Evolutionary conservation across 2,888 invertebrate genomes (phyloP).

Genomic region (Trichogramma evanescens): DNA sequence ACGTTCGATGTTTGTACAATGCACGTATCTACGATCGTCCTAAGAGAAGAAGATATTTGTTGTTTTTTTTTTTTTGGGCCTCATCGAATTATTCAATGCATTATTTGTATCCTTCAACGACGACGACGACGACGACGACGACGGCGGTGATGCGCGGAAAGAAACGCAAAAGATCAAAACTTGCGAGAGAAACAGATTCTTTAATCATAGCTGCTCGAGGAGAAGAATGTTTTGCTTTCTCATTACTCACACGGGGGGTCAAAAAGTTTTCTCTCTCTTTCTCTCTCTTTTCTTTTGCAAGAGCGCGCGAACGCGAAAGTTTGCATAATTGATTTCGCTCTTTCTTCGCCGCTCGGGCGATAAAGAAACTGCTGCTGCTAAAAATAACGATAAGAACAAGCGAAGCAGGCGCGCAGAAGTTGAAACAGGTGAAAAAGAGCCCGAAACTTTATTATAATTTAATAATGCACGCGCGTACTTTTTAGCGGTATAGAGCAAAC

Average conservation of each 20-base stretch:
- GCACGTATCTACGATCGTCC: no score
- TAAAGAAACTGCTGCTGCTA: no score
- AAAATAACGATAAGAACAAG: background rate
- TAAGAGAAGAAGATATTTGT: no score
- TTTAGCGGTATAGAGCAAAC: no score
- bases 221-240: constrained; percentile 15
- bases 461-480: background rate
- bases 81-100: no score
- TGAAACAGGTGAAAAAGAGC: background rate
- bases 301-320: constrained; percentile 5
- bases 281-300: background rate
- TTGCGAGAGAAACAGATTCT: background rate
- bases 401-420: background rate
- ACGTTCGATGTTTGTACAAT: no score
- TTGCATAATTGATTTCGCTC: constrained; percentile 20
- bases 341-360: background rate
- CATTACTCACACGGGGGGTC: constrained; percentile 3
- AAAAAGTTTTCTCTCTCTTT: background rate
- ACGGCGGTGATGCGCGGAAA: no score
- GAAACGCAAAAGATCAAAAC: no score
- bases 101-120: no score
- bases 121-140: no score
- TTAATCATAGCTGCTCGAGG: constrained; percentile 7
- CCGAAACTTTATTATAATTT: constrained; percentile 11
- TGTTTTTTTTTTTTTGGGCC: no score